Conservation (phyloP, 53 echinoderm and acorn worm genomes). For the Henricia sp. region DNA sequence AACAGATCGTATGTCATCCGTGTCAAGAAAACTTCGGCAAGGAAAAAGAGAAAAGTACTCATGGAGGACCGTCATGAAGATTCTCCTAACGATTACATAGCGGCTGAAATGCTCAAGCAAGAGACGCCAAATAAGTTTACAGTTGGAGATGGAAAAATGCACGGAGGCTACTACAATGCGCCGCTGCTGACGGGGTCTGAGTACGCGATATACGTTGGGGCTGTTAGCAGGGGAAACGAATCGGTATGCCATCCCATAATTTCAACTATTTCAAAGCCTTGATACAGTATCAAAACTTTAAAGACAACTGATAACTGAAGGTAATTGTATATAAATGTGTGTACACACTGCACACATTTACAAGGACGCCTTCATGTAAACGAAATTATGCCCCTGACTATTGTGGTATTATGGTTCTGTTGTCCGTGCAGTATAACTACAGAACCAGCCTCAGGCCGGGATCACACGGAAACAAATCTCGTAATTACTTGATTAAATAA, state of each 20-base stretch:
- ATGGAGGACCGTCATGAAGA: neutral
- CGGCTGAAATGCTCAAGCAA: neutral
- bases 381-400: too few relatives aligned
- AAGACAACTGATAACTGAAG: too few relatives aligned
- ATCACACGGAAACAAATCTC: too few relatives aligned
- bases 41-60: neutral
- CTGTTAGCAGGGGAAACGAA: slow-evolving; percentile 18
- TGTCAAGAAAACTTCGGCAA: neutral
- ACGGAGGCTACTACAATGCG: slow-evolving; percentile 23
- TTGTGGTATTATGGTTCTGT: too few relatives aligned
- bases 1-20: neutral
- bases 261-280: neutral
- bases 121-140: neutral
- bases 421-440: too few relatives aligned
- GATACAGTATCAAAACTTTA: too few relatives aligned
- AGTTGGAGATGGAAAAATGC: slow-evolving; percentile 4
- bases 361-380: too few relatives aligned
- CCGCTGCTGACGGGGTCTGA: neutral
- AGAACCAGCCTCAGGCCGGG: too few relatives aligned
- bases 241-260: neutral
- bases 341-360: too few relatives aligned
- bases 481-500: too few relatives aligned
- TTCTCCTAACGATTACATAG: slow-evolving; percentile 14
- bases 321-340: too few relatives aligned
- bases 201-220: slow-evolving; percentile 18